Conservation (phyloP, 2,888 invertebrate genomes). For the Globia sparganii region DNA sequence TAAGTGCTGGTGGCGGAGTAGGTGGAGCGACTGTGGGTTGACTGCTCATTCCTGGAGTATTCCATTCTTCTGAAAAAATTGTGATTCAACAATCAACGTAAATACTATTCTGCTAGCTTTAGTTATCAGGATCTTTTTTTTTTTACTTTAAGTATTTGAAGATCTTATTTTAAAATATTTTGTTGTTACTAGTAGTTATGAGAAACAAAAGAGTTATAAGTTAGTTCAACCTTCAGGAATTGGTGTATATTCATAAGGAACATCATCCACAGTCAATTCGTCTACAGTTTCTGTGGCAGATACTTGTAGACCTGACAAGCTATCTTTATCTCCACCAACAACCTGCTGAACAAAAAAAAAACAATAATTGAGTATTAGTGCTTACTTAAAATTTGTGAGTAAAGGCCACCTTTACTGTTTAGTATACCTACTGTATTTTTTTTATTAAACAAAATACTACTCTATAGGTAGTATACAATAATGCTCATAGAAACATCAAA, state of each 20-base stretch:
- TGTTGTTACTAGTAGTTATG: too few relatives aligned
- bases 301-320: not conserved
- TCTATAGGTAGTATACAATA: too few relatives aligned
- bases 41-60: slow-evolving; percentile 11
- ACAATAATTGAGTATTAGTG: not conserved
- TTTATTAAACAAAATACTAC: too few relatives aligned
- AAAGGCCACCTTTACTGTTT: too few relatives aligned
- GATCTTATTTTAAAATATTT: too few relatives aligned
- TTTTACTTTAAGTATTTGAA: too few relatives aligned
- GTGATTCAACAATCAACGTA: not conserved
- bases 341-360: too few relatives aligned
- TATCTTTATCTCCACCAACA: not conserved
- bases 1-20: not conserved
- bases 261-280: not conserved
- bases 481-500: not conserved
- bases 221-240: not conserved
- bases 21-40: slow-evolving; percentile 10
- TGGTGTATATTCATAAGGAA: not conserved
- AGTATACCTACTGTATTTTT: too few relatives aligned
- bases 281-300: slow-evolving; percentile 5
- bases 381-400: not conserved
- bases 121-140: slow-evolving; percentile 2
- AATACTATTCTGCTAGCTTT: slow-evolving; percentile 8
- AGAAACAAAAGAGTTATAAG: not conserved
- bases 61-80: not conserved